A percentile compares a stretch with the other conserved stretches of the same genome.
Conservation (phyloP, 2,888 invertebrate species). For the Mythimna pallens region DNA sequence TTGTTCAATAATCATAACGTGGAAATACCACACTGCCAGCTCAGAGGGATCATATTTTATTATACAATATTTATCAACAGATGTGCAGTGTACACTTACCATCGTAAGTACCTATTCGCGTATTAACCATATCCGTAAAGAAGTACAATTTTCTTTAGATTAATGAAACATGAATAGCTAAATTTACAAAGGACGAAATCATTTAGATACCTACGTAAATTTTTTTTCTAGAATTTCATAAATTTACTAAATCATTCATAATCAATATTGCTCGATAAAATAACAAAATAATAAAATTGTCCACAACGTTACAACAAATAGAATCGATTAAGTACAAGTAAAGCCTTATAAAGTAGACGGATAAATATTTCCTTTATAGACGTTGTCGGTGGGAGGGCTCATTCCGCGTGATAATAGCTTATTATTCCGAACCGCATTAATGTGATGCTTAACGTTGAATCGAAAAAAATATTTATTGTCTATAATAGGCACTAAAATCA, state of each 20-base stretch:
- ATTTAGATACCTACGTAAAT: background rate
- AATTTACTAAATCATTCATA: constrained; percentile 1
- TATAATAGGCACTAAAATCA: constrained; percentile 41
- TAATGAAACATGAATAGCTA: background rate
- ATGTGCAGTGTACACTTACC: constrained; percentile 1
- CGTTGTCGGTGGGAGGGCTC: constrained; percentile 57
- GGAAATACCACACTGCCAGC: constrained; percentile 76
- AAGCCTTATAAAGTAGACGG: constrained; percentile 48
- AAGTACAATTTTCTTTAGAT: background rate
- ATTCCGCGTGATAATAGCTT: constrained; percentile 62
- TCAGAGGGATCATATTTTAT: constrained; percentile 48
- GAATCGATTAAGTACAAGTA: constrained; percentile 55
- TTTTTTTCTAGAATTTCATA: background rate
- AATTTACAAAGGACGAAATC: background rate
- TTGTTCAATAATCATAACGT: constrained; percentile 89
- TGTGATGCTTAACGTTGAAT: constrained; percentile 55
- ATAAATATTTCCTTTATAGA: constrained; percentile 60
- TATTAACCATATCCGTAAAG: background rate
- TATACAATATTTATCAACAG: constrained; percentile 28
- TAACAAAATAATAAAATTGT: constrained; percentile 41
- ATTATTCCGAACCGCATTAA: constrained; percentile 60
- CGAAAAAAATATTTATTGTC: constrained; percentile 48
- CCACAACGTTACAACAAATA: constrained; percentile 45
- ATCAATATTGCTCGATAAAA: background rate
- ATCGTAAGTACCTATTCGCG: background rate